phyloP scores from a whole-genome alignment of 2,797 vertebrate genomes.

The Propithecus perrieri region DNA sequence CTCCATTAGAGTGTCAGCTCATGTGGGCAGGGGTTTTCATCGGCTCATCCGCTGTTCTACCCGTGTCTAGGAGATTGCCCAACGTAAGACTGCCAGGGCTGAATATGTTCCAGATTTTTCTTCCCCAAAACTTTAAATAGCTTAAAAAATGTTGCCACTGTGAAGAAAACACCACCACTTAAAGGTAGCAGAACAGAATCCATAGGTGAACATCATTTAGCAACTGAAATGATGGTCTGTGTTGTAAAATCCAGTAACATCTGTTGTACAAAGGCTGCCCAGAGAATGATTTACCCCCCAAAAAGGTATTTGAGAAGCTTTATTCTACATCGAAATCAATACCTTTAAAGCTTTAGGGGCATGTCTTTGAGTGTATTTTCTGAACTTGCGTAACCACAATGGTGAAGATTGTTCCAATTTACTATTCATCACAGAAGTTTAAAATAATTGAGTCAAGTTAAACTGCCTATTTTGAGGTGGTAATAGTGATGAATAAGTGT shows the following conservation, averaged over 20 bases:
- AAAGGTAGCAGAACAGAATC: not conserved
- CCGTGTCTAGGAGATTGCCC: too few relatives aligned
- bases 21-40: fast-evolving
- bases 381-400: constrained; percentile 65
- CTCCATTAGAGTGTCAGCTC: not conserved
- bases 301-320: constrained; percentile 29
- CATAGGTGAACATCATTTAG: not conserved
- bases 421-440: constrained; percentile 72
- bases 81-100: not conserved
- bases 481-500: not conserved
- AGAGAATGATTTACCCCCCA: constrained; percentile 25
- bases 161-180: not conserved
- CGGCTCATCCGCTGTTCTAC: not conserved
- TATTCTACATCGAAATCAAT: constrained; percentile 46
- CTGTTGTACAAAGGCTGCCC: constrained; percentile 19
- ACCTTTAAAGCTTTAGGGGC: constrained; percentile 64
- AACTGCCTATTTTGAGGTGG: constrained; percentile 56
- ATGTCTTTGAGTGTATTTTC: constrained; percentile 59
- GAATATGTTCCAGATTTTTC: not conserved
- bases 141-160: not conserved
- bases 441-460: constrained; percentile 77
- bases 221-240: not conserved
- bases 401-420: constrained; percentile 65
- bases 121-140: not conserved
- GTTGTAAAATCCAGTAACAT: constrained; percentile 27